A percentile compares a stretch with the other conserved stretches of the same genome.
phyloP scores from a whole-genome alignment of 2,888 invertebrate genomes.

The Ectemnius lituratus region DNA sequence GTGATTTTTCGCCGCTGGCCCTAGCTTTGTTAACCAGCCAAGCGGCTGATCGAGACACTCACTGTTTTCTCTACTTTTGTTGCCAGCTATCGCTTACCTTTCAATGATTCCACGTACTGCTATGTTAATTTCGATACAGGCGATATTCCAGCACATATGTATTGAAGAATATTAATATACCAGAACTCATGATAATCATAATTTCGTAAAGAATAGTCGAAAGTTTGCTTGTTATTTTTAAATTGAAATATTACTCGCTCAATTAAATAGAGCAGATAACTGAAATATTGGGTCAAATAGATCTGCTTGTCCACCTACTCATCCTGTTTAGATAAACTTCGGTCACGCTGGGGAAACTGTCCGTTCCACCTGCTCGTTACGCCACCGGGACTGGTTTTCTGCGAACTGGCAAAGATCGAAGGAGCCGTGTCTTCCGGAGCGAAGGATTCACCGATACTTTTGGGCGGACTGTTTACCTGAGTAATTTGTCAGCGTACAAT shows the following conservation, averaged over 20 bases:
- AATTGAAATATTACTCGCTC: not conserved
- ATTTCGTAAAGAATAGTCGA: not conserved
- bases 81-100: not conserved
- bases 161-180: no score
- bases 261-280: not conserved
- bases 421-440: slow-evolving; percentile 5
- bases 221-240: not conserved
- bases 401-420: slow-evolving; percentile 19
- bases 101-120: not conserved
- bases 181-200: not conserved
- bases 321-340: slow-evolving; percentile 29
- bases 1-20: slow-evolving; percentile 4
- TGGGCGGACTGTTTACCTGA: slow-evolving; percentile 74
- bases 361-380: slow-evolving; percentile 37
- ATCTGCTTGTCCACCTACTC: not conserved
- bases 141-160: no score
- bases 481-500: slow-evolving; percentile 73
- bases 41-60: not conserved
- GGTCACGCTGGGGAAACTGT: not conserved
- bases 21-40: not conserved
- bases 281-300: not conserved
- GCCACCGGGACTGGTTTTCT: slow-evolving; percentile 20
- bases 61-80: not conserved
- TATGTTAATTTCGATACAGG: not conserved
- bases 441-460: slow-evolving; percentile 41